Evolutionary conservation across 2,888 invertebrate genomes (phyloP).

Genomic region (Acheta domesticus): DNA sequence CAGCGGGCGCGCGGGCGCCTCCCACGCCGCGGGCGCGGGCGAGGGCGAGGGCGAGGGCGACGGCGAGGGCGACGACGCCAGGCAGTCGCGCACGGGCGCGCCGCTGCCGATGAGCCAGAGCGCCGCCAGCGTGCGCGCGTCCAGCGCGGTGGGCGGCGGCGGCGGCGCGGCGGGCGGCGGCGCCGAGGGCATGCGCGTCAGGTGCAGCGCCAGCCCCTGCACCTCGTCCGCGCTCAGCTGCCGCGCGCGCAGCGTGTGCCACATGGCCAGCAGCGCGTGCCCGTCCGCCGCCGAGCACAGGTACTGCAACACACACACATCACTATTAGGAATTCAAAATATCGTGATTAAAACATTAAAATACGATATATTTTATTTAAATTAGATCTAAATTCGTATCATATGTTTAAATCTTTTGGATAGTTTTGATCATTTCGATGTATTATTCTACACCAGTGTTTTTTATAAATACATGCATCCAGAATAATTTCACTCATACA

Average conservation of each 20-base stretch:
- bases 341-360: no score
- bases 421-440: no score
- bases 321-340: no score
- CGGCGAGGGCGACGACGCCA: slow-evolving; percentile 45
- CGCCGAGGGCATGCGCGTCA: slow-evolving; percentile 39
- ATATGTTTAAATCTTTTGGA: no score
- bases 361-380: no score
- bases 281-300: slow-evolving; percentile 83
- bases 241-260: slow-evolving; percentile 64
- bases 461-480: no score
- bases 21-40: slow-evolving; percentile 52
- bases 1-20: slow-evolving; percentile 26
- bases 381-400: no score
- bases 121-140: slow-evolving; percentile 61
- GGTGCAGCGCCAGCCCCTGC: slow-evolving; percentile 52
- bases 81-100: slow-evolving; percentile 57
- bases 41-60: slow-evolving; percentile 61
- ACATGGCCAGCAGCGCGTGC: slow-evolving; percentile 81
- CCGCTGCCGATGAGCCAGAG: slow-evolving; percentile 75
- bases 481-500: no score
- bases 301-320: slow-evolving; percentile 51
- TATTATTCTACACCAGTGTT: no score
- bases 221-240: slow-evolving; percentile 66
- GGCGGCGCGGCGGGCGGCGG: slow-evolving; percentile 41
- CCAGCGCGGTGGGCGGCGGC: slow-evolving; percentile 44